Evolutionary conservation across 2,888 invertebrate genomes (phyloP), one percentile per base, ranked within the genome.

Genomic region (Parthenolecanium corni): DNA sequence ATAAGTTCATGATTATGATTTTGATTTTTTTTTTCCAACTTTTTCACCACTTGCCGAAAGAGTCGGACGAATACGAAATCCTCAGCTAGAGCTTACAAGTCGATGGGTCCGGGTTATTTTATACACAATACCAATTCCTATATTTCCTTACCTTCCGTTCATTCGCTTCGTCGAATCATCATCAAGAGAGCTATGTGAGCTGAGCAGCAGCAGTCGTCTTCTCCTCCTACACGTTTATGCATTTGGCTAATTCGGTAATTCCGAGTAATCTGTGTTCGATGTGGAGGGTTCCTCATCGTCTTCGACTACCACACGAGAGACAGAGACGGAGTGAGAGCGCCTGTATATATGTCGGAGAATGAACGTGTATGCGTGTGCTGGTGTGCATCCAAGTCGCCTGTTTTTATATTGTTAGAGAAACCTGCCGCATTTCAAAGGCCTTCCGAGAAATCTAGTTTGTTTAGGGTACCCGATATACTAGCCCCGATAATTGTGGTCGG

Each of bases 391-490:
- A 9, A 6, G 31, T 31, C 9, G 31, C 4, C 31, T 31, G 44
- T 42, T 16, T 42, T 4, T 42, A 20, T 56, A 46, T 44, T 54
- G 42, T 54, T 54, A 42, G 38, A 11, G 46, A 44, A 46, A 56
- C 56, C 31, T 31, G 44, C 42, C 25, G 56, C 42, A 23, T 40
- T 56, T 56, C 56, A 56, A 56, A 56, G 56, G 56, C 56, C 56
- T 56, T 56, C 56, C 56, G 46, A 56, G 56, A 56, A 56, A 56
- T 56, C 56, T 31, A 56, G 44, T 42, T 56, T 25, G 56, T 56
- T 56, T 44, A 46, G 46, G 23, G 40, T 25, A 21, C 46, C 25
- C 56, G 23, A 16, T 18, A 16, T 18, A 42, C 44, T 31, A 9
- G 31, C 31, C 31, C 31, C 5, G 31, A 31, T 31, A 9, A 31